Evolutionary conservation across 92 coral and sea anemone species (phyloP).

Genomic region (Porites lobata): DNA sequence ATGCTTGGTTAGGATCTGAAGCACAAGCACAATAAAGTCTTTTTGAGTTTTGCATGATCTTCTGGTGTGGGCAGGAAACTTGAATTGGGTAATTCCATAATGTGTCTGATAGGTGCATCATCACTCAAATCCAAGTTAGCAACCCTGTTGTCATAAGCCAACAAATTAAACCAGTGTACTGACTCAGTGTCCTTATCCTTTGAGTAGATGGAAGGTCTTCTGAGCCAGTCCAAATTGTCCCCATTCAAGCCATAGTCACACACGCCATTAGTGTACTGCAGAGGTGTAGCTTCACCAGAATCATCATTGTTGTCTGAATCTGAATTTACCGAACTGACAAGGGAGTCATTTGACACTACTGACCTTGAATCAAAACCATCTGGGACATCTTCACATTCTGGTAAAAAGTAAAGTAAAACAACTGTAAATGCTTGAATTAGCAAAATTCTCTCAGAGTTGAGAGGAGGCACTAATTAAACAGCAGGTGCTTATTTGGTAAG

Average conservation of each 20-base stretch:
- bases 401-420: slow-evolving; percentile 2
- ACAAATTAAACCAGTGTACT: slow-evolving; percentile 56
- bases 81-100: slow-evolving; percentile 52
- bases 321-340: slow-evolving; percentile 13
- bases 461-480: too few relatives aligned
- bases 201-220: slow-evolving; percentile 54
- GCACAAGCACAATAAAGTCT: slow-evolving; percentile 43
- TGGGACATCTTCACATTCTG: background rate
- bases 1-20: slow-evolving; percentile 34
- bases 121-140: slow-evolving; percentile 18
- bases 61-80: slow-evolving; percentile 56
- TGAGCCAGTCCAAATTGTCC: slow-evolving; percentile 50
- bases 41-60: slow-evolving; percentile 45
- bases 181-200: slow-evolving; percentile 44
- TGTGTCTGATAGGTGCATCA: slow-evolving; percentile 24
- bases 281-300: slow-evolving; percentile 21
- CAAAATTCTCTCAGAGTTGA: background rate
- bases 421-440: background rate
- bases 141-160: slow-evolving; percentile 50
- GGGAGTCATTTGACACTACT: slow-evolving; percentile 25
- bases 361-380: slow-evolving; percentile 10
- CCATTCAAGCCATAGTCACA: slow-evolving; percentile 50
- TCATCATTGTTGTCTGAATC: slow-evolving; percentile 34
- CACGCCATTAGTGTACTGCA: slow-evolving; percentile 6
- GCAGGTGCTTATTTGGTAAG: too few relatives aligned